These are phyloP conservation scores for Indri indri DNA, from an alignment of 2,113 vertebrate genomes.

Conservation along the genomic window DNA sequence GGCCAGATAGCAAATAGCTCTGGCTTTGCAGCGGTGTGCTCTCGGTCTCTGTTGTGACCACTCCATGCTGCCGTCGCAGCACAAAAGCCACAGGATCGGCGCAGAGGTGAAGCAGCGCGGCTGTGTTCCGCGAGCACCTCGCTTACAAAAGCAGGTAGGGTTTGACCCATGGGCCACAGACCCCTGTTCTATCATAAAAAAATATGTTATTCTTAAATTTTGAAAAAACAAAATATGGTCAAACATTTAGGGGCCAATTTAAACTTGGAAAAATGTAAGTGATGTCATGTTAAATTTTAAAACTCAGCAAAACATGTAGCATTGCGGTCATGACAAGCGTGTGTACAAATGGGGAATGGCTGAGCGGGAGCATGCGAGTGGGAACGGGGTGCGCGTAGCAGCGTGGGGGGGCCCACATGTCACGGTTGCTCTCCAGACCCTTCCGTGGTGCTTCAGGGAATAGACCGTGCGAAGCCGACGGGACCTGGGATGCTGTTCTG, in stretches of 20 bases:
- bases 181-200: neutral
- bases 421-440: no score
- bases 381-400: rapidly evolving
- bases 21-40: neutral
- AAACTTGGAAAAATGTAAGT: neutral
- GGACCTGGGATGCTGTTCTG: rapidly evolving
- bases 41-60: rapidly evolving
- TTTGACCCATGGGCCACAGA: neutral
- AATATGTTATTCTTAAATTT: neutral
- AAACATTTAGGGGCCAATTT: neutral
- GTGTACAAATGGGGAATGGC: neutral
- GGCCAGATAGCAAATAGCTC: neutral
- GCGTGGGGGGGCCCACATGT: rapidly evolving
- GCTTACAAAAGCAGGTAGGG: neutral
- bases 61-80: rapidly evolving
- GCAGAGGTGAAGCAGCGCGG: rapidly evolving
- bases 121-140: neutral
- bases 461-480: rapidly evolving
- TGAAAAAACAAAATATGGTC: neutral
- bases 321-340: no score
- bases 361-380: rapidly evolving
- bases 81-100: neutral
- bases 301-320: neutral
- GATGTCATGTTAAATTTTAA: neutral
- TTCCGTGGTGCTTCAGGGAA: rapidly evolving